Conservation (phyloP, 2,797 vertebrate genomes). For the Selene dorsalis region DNA sequence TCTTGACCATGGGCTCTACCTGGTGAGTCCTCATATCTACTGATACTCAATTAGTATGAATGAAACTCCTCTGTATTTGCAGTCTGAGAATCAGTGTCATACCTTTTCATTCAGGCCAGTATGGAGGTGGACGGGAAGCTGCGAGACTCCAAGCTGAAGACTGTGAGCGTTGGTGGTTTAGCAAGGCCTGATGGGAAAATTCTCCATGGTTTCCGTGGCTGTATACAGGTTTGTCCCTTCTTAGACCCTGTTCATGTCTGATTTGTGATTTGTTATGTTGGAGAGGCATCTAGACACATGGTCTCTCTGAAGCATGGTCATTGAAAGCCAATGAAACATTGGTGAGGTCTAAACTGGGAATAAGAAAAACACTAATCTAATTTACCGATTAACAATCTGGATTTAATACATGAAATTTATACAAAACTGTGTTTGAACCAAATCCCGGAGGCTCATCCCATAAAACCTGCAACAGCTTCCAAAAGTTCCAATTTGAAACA, state of each 20-base stretch:
- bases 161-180: slow-evolving; percentile 88
- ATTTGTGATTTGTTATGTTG: no score
- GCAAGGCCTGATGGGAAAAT: slow-evolving; percentile 79
- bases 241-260: background rate
- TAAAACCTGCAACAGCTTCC: background rate
- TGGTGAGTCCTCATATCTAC: slow-evolving; percentile 72
- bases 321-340: no score
- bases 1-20: slow-evolving; percentile 90
- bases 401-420: background rate
- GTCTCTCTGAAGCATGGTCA: no score
- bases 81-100: background rate
- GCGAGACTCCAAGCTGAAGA: slow-evolving; percentile 86
- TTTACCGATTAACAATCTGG: background rate
- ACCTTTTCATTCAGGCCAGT: slow-evolving; percentile 79
- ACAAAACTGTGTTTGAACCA: background rate
- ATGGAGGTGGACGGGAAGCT: slow-evolving; percentile 89
- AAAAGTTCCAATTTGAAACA: background rate
- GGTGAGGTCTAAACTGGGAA: background rate
- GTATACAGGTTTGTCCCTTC: slow-evolving; percentile 87
- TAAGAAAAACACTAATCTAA: background rate
- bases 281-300: no score
- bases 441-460: background rate
- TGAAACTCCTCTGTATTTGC: background rate
- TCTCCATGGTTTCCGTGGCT: slow-evolving; percentile 90
- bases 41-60: background rate